Conservation (phyloP, 2,888 invertebrate genomes). For the Ryuthela nishihirai region DNA sequence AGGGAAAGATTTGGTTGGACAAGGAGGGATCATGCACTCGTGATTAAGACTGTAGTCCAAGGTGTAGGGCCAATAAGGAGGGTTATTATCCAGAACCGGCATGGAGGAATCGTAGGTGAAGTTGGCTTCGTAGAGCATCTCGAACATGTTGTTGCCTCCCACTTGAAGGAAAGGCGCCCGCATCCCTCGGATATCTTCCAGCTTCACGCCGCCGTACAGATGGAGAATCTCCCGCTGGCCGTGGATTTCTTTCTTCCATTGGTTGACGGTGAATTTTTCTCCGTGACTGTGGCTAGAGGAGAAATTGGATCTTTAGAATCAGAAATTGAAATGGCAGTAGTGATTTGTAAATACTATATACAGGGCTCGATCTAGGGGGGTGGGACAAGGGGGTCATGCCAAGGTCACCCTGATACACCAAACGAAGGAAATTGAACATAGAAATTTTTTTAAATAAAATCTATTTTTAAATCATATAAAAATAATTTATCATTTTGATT, state of each 20-base stretch:
- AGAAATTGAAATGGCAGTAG: background rate
- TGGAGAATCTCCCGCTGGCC: constrained; percentile 87
- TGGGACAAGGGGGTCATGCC: too few species aligned
- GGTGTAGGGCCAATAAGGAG: constrained; percentile 95
- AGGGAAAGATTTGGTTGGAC: constrained; percentile 88
- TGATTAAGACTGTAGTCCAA: constrained; percentile 92
- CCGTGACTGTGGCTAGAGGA: constrained; percentile 80
- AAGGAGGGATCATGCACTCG: constrained; percentile 94
- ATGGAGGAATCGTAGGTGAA: constrained; percentile 95
- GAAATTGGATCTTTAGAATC: background rate
- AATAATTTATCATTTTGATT: too few species aligned
- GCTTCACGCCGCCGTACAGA: constrained; percentile 78
- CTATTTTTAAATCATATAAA: too few species aligned
- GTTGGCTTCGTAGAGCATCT: constrained; percentile 92
- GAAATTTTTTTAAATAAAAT: too few species aligned
- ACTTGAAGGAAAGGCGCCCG: constrained; percentile 88
- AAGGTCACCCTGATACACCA: too few species aligned
- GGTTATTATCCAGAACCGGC: constrained; percentile 90
- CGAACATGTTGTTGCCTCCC: constrained; percentile 95
- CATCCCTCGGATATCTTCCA: constrained; percentile 92
- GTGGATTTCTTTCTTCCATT: constrained; percentile 91
- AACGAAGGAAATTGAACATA: too few species aligned
- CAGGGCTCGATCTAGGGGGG: too few species aligned
- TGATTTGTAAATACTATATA: background rate
- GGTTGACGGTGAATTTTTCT: constrained; percentile 89